A percentile compares a stretch with the other conserved stretches of the same genome.
Conservation (phyloP, 2,113 vertebrate species). For the Aleadryas rufinucha region DNA sequence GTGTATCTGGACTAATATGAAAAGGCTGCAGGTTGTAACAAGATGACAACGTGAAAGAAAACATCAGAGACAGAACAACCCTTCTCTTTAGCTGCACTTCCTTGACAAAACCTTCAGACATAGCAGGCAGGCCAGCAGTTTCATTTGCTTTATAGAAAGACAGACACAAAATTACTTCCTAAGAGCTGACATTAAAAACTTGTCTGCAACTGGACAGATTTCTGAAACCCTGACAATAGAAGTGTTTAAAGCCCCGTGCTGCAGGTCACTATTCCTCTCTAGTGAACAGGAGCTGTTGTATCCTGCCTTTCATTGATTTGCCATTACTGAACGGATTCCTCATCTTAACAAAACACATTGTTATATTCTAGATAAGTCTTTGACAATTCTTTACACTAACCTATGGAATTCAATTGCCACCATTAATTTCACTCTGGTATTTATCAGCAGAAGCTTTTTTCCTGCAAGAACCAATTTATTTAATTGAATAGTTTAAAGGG, state of each 20-base stretch:
- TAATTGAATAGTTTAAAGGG: slow-evolving; percentile 51
- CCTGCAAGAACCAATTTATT: slow-evolving; percentile 55
- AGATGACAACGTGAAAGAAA: not conserved
- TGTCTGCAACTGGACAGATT: not conserved
- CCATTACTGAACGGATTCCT: slow-evolving; percentile 16
- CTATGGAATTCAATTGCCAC: slow-evolving; percentile 51
- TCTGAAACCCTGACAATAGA: not conserved
- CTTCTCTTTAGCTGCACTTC: not conserved
- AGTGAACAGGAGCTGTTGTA: not conserved
- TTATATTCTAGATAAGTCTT: slow-evolving; percentile 32
- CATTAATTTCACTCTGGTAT: slow-evolving; percentile 48
- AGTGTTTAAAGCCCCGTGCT: not conserved
- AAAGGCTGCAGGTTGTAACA: not conserved
- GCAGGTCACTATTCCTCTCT: not conserved
- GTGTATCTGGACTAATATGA: not conserved
- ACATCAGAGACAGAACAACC: not conserved
- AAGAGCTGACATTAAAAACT: not conserved
- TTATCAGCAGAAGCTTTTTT: slow-evolving; percentile 55
- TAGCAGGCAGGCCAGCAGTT: not conserved
- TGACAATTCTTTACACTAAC: slow-evolving; percentile 22
- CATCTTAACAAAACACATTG: slow-evolving; percentile 19
- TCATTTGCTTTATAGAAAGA: not conserved
- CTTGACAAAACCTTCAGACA: not conserved
- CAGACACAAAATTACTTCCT: not conserved
- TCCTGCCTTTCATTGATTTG: not conserved